A percentile compares a stretch with the other conserved stretches of the same genome.
Conservation (phyloP, 2,797 vertebrate genomes). For the Octomys mimax region DNA sequence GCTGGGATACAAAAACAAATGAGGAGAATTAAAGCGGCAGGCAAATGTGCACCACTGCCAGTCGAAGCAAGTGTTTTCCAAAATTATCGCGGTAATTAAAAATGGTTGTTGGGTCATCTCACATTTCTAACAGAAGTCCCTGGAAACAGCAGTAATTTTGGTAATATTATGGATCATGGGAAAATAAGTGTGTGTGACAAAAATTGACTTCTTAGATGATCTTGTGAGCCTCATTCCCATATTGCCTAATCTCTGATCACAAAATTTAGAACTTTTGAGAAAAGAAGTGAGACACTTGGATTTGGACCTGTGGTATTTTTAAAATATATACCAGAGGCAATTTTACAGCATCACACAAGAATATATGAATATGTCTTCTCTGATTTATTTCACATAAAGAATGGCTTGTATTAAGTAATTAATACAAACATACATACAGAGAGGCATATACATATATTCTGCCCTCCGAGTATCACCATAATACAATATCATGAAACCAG, state of each 20-base stretch:
- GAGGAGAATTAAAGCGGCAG: neutral
- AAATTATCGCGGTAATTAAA: conserved; percentile 27
- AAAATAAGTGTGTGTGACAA: neutral
- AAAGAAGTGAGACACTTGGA: neutral
- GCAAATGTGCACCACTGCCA: neutral
- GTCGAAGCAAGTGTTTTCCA: neutral
- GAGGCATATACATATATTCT: neutral
- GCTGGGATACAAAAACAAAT: neutral
- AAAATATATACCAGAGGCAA: neutral
- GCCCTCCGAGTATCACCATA: rapidly evolving
- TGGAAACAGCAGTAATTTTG: neutral
- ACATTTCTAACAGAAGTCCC: neutral
- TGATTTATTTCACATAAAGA: neutral
- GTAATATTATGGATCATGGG: neutral
- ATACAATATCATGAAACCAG: neutral
- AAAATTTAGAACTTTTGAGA: neutral
- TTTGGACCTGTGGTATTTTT: neutral
- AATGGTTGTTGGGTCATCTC: neutral
- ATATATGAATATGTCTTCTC: neutral
- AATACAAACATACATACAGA: neutral
- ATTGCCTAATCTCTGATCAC: neutral
- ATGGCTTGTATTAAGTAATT: neutral
- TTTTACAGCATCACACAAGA: neutral
- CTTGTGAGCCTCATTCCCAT: neutral
- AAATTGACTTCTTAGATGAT: neutral